A percentile compares a stretch with the other conserved stretches of the same genome.
phyloP scores from a whole-genome alignment of 2,797 vertebrate genomes.

The Oryzias dopingdopingensis region DNA sequence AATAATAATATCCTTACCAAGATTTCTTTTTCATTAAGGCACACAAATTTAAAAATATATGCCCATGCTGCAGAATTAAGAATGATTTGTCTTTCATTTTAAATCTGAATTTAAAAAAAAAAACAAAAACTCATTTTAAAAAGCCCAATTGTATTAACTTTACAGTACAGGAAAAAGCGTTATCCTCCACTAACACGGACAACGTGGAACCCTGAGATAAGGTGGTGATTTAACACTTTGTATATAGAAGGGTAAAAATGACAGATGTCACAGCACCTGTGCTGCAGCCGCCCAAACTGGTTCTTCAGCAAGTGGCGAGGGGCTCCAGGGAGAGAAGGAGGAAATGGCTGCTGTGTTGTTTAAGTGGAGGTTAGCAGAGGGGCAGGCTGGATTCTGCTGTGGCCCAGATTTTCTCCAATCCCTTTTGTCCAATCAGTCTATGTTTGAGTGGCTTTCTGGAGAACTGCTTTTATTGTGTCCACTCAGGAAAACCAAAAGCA shows the following conservation, averaged over 20 bases:
- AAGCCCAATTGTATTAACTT: not conserved
- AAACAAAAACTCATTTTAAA: not conserved
- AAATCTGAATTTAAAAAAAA: not conserved
- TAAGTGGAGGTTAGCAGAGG: constrained; percentile 70
- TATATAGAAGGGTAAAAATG: constrained; percentile 43
- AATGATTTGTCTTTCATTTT: not conserved
- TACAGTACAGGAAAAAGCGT: constrained; percentile 1
- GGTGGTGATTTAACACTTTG: constrained; percentile 28
- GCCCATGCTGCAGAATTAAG: not conserved
- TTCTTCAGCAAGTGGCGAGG: constrained; percentile 51
- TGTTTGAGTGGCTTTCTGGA: constrained; percentile 71
- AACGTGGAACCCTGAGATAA: constrained; percentile 21
- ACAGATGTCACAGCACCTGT: constrained; percentile 63
- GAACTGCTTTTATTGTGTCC: constrained; percentile 78
- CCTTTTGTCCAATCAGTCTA: constrained; percentile 72
- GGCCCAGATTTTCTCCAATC: constrained; percentile 71
- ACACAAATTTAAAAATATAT: not conserved
- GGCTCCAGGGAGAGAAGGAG: constrained; percentile 61
- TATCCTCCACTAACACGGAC: not conserved
- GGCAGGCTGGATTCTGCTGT: constrained; percentile 68
- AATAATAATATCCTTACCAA: too few relatives aligned
- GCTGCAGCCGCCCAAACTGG: constrained; percentile 53
- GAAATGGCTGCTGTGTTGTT: constrained; percentile 72
- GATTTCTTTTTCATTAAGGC: too few relatives aligned
- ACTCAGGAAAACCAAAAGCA: constrained; percentile 66